Conservation (phyloP, 2,888 invertebrate species). For the Chrysodeixis includens region DNA sequence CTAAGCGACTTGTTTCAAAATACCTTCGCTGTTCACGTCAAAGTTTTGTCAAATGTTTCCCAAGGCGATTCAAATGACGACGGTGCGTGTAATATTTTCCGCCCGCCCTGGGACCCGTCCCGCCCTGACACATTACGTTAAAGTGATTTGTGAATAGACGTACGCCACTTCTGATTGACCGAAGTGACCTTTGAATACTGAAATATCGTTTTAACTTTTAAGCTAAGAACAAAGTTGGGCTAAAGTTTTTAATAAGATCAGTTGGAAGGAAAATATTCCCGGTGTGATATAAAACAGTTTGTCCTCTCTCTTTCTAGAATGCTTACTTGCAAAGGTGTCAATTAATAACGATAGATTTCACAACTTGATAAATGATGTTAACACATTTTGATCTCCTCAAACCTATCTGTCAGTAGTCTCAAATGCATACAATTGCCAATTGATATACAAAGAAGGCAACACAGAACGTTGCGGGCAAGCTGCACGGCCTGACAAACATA, state of each 20-base stretch:
- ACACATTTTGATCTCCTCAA: no score
- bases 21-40: slow-evolving; percentile 54
- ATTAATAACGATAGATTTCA: no score
- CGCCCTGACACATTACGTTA: slow-evolving; percentile 49
- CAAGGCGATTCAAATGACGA: slow-evolving; percentile 74
- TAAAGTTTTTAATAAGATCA: not conserved
- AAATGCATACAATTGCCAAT: no score
- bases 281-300: no score
- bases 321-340: no score
- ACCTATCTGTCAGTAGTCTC: no score
- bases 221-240: not conserved
- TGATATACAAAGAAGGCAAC: no score
- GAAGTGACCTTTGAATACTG: slow-evolving; percentile 12
- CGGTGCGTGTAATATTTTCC: slow-evolving; percentile 75
- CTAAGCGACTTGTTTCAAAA: slow-evolving; percentile 27
- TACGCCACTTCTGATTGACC: slow-evolving; percentile 33
- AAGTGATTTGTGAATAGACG: slow-evolving; percentile 48
- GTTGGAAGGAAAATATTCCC: no score
- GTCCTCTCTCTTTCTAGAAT: no score
- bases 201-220: not conserved
- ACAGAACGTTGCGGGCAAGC: no score
- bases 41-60: slow-evolving; percentile 76
- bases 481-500: slow-evolving; percentile 6
- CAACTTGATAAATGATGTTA: no score
- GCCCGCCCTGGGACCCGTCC: slow-evolving; percentile 55